These are phyloP conservation scores for Oithona nana DNA, from an alignment of 2,888 invertebrate genomes.

Conservation along the genomic window DNA sequence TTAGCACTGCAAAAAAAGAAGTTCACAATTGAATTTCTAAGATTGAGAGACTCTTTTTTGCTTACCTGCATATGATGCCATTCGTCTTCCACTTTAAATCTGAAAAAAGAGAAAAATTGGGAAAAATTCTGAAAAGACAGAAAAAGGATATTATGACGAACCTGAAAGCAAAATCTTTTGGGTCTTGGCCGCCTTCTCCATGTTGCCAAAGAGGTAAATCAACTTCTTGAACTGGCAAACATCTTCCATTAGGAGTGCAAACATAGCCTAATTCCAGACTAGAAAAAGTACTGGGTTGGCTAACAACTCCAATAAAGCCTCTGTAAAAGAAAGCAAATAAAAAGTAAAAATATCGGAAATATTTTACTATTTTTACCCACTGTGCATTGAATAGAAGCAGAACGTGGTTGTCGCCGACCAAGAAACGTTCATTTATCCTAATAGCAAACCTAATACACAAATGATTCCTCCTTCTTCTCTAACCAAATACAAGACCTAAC, in stretches of 20 bases:
- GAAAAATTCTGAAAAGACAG: no score
- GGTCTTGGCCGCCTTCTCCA: slow-evolving; percentile 39
- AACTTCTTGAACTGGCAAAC: slow-evolving; percentile 34
- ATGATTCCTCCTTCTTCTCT: no score
- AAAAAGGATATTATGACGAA: no score
- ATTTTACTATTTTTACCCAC: no score
- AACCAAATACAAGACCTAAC: no score
- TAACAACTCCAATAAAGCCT: slow-evolving; percentile 44
- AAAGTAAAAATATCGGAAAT: no score
- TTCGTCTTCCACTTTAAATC: slow-evolving; percentile 32
- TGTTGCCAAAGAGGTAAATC: slow-evolving; percentile 40
- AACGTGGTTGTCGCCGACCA: no score
- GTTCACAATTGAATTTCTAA: no score
- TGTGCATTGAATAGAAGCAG: no score
- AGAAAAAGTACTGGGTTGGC: slow-evolving; percentile 48
- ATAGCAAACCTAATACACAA: no score
- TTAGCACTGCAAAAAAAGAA: no score
- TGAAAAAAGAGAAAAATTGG: slow-evolving; percentile 45
- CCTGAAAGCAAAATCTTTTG: slow-evolving; percentile 41
- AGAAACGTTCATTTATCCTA: no score
- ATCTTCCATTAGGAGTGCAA: slow-evolving; percentile 34
- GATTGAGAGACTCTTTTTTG: neutral
- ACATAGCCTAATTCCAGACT: slow-evolving; percentile 25
- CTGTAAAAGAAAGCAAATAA: neutral
- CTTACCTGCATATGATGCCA: slow-evolving; percentile 2